phyloP scores from a whole-genome alignment of 2,113 vertebrate species.

The Gopherus evgoodei region DNA sequence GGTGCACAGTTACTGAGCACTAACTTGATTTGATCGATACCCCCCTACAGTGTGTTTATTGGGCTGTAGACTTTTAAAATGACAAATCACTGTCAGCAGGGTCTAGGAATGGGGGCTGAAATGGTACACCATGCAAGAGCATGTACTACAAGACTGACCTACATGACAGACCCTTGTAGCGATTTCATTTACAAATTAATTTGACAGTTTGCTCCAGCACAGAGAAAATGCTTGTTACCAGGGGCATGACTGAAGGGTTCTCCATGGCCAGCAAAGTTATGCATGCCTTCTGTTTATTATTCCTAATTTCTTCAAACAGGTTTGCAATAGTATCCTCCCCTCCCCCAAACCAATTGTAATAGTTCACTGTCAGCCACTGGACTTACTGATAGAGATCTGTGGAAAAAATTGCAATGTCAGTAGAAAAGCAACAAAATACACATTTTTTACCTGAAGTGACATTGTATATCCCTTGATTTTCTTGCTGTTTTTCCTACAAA shows the following conservation, averaged over 20 bases:
- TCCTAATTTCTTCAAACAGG: background rate
- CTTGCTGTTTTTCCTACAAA: background rate
- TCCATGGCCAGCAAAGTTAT: background rate
- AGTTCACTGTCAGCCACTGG: background rate
- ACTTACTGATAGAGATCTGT: background rate
- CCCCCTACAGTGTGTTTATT: background rate
- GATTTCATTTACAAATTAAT: fast-evolving
- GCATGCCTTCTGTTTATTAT: background rate
- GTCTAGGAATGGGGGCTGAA: background rate
- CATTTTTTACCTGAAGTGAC: background rate
- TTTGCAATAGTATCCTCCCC: background rate
- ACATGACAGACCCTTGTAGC: fast-evolving
- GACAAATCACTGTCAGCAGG: conserved; percentile 13
- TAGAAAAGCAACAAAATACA: background rate
- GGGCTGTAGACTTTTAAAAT: background rate
- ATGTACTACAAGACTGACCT: fast-evolving
- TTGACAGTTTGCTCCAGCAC: background rate
- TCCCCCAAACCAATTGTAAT: background rate
- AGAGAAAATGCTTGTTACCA: background rate
- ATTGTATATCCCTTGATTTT: background rate
- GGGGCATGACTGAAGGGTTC: fast-evolving
- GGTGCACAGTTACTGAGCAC: background rate
- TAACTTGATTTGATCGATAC: conserved; percentile 12
- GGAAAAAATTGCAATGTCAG: fast-evolving
- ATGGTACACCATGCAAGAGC: background rate